Conservation (phyloP, 1,140 invertebrate genomes). For the Leptinotarsa undecemlineata region DNA sequence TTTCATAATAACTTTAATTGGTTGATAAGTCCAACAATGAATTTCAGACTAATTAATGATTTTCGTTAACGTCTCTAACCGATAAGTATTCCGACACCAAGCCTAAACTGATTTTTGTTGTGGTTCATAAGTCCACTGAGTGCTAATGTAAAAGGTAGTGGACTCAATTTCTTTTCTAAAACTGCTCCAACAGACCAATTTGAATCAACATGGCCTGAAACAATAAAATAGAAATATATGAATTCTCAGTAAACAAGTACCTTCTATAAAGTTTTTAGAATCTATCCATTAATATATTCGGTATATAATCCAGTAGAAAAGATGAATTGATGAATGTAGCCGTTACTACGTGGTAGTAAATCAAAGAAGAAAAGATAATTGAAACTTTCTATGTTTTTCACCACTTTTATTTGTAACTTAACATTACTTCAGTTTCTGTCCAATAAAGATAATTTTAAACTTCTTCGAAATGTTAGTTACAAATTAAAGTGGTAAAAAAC, state of each 20-base stretch:
- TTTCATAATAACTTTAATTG: slow-evolving; percentile 29
- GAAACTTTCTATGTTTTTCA: no score
- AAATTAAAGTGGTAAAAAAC: no score
- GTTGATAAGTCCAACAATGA: slow-evolving; percentile 25
- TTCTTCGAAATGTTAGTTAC: no score
- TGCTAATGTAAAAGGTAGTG: slow-evolving; percentile 91
- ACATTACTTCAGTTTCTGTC: no score
- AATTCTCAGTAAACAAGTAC: not conserved
- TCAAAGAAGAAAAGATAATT: no score
- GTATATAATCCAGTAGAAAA: not conserved
- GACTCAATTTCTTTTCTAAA: slow-evolving; percentile 90
- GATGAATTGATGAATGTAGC: not conserved
- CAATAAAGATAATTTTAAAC: no score
- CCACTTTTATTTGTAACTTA: no score
- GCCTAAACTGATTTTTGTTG: slow-evolving; percentile 81
- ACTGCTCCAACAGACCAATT: slow-evolving; percentile 95
- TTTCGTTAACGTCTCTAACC: slow-evolving; percentile 62
- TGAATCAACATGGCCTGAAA: slow-evolving; percentile 85
- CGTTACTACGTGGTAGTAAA: no score
- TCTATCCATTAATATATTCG: no score
- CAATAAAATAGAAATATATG: slow-evolving; percentile 33
- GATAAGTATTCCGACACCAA: slow-evolving; percentile 86
- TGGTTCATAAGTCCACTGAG: slow-evolving; percentile 94
- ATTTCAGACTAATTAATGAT: slow-evolving; percentile 20
- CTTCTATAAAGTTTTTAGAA: no score